A percentile compares a stretch with the other conserved stretches of the same genome.
Conservation (phyloP, 92 coral and sea anemone genomes). For the Desmophyllum pertusum region DNA sequence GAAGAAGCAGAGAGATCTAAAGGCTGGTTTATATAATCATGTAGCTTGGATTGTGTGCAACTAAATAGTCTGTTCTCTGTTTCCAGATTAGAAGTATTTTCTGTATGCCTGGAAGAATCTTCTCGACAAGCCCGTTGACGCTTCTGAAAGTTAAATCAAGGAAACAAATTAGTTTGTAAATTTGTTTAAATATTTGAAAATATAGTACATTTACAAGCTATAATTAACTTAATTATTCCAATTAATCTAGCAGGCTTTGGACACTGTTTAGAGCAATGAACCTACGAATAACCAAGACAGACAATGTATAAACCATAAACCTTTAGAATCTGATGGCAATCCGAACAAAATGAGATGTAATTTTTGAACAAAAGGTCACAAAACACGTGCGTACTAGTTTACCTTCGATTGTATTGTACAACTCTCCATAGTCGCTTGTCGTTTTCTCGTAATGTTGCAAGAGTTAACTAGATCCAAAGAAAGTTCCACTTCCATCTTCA, state of each 20-base stretch:
- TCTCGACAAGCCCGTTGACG: constrained; percentile 38
- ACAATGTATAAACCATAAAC: not conserved
- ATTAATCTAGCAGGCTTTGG: not conserved
- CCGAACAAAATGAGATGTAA: too few relatives aligned
- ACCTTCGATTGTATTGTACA: constrained; percentile 1
- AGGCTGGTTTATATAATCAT: not conserved
- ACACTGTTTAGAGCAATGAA: not conserved
- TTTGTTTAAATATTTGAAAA: too few relatives aligned
- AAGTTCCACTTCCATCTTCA: constrained; percentile 22
- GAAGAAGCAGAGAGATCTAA: not conserved
- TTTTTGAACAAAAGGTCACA: not conserved
- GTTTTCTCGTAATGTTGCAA: constrained; percentile 32
- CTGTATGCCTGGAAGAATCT: constrained; percentile 17
- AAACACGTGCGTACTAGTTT: not conserved
- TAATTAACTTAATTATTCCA: too few relatives aligned
- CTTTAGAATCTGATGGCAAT: too few relatives aligned
- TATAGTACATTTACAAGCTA: too few relatives aligned
- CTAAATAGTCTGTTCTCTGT: constrained; percentile 5
- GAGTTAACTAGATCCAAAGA: constrained; percentile 12
- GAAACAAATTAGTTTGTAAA: too few relatives aligned
- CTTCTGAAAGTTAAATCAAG: constrained; percentile 19
- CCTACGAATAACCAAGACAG: not conserved
- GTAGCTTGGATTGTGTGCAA: not conserved
- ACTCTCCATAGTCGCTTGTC: constrained; percentile 24
- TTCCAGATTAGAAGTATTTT: constrained; percentile 11